phyloP scores from a whole-genome alignment of 1,140 invertebrate species.

The Thaumatotibia leucotreta region DNA sequence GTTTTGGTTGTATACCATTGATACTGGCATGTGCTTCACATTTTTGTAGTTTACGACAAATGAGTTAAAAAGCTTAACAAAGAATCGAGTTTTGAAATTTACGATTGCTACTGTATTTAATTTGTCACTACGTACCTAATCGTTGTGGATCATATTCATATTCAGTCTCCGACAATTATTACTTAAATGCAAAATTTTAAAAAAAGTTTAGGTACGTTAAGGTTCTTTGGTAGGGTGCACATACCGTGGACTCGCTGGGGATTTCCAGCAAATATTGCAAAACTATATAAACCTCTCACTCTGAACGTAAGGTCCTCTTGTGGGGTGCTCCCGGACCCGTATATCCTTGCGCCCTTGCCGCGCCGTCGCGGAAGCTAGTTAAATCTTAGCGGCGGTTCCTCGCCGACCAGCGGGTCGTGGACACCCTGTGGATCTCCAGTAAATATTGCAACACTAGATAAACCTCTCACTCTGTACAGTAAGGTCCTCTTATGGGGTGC shows the following conservation, averaged over 20 bases:
- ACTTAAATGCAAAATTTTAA: no score
- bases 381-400: constrained; percentile 40
- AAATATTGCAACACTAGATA: constrained; percentile 75
- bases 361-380: constrained; percentile 41
- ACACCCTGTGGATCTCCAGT: constrained; percentile 90
- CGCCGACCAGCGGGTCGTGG: constrained; percentile 82
- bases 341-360: constrained; percentile 79
- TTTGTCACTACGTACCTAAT: no score
- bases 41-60: no score
- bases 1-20: no score
- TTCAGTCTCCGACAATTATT: no score
- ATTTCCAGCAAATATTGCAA: constrained; percentile 91
- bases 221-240: constrained; percentile 92
- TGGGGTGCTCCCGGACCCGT: constrained; percentile 90
- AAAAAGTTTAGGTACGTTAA: no score
- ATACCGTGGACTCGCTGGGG: constrained; percentile 87
- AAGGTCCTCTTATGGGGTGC: constrained; percentile 91
- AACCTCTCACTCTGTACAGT: constrained; percentile 89
- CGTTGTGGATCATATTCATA: no score
- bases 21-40: no score
- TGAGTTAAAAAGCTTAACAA: no score
- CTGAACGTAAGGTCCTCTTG: constrained; percentile 91
- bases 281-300: no score
- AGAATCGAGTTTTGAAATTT: no score
- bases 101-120: no score